Evolutionary conservation across 2,888 invertebrate species (phyloP).

Genomic region (Callinectes sapidus): DNA sequence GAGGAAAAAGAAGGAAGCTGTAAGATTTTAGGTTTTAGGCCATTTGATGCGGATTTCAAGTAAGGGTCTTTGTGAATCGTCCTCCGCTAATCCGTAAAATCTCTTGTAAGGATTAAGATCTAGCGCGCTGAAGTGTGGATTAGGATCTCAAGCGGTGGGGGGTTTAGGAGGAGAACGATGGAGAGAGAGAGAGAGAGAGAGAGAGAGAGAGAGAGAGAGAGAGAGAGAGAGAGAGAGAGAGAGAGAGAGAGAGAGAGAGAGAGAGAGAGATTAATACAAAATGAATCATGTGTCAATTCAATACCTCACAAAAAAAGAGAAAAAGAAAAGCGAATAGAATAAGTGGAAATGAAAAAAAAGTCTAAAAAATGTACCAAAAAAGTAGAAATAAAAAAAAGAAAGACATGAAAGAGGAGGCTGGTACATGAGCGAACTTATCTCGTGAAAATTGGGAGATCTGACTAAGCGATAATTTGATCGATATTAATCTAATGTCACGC

Average conservation of each 20-base stretch:
- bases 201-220: neutral
- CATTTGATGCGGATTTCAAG: slow-evolving; percentile 16
- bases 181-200: neutral
- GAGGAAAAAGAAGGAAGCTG: neutral
- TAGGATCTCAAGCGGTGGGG: slow-evolving; percentile 12
- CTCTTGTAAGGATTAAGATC: slow-evolving; percentile 24
- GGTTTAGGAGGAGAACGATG: too few species aligned
- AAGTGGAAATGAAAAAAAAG: neutral
- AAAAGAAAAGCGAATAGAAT: neutral
- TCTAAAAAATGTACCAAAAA: neutral
- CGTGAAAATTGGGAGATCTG: slow-evolving; percentile 26
- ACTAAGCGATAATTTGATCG: slow-evolving; percentile 31
- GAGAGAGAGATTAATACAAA: neutral
- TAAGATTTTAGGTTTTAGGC: neutral
- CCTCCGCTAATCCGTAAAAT: neutral
- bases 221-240: neutral
- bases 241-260: neutral
- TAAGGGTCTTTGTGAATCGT: neutral
- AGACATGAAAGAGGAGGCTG: neutral
- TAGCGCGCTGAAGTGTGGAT: neutral
- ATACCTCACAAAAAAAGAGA: neutral
- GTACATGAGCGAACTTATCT: slow-evolving; percentile 1
- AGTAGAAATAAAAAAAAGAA: neutral
- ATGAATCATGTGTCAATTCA: neutral
- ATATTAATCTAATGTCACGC: slow-evolving; percentile 33